phyloP scores from a whole-genome alignment of 2,113 vertebrate species.

The Tachysurus vachellii region DNA sequence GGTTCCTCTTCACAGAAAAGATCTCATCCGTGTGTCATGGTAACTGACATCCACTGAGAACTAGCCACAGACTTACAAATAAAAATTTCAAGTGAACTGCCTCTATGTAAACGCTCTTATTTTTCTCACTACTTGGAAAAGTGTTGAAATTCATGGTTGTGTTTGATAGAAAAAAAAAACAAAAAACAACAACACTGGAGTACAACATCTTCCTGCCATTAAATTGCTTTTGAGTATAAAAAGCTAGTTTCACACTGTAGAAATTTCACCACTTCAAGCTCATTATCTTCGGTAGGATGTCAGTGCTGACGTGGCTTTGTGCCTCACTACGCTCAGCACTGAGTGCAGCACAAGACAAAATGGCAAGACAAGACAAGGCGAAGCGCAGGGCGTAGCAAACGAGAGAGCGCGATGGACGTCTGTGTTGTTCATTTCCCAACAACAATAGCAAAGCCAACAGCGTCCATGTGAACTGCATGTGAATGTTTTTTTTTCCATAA shows the following conservation, averaged over 20 bases:
- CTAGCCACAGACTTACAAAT: not conserved
- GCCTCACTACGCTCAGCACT: not conserved
- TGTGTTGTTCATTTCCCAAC: not conserved
- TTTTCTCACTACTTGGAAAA: not conserved
- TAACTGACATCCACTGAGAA: not conserved
- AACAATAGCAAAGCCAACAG: not conserved
- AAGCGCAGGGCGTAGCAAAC: not conserved
- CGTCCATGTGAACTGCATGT: not conserved
- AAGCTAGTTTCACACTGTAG: not conserved
- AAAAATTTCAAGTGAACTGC: not conserved
- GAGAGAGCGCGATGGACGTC: not conserved
- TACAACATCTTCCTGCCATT: not conserved
- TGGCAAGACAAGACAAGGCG: not conserved
- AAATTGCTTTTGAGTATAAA: not conserved
- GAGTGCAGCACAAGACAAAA: not conserved
- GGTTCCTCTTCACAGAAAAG: not conserved
- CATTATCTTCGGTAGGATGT: not conserved
- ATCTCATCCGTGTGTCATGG: not conserved
- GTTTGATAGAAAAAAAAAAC: not conserved
- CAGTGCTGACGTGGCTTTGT: not conserved
- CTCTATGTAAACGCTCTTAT: no score
- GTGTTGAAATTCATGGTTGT: not conserved
- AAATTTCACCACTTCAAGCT: conserved; percentile 1
- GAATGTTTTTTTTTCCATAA: not conserved
- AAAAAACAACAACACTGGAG: not conserved